Base-by-base conservation (phyloP, 2,797 vertebrate species). In the Brachyrhaphis roseni region DNA sequence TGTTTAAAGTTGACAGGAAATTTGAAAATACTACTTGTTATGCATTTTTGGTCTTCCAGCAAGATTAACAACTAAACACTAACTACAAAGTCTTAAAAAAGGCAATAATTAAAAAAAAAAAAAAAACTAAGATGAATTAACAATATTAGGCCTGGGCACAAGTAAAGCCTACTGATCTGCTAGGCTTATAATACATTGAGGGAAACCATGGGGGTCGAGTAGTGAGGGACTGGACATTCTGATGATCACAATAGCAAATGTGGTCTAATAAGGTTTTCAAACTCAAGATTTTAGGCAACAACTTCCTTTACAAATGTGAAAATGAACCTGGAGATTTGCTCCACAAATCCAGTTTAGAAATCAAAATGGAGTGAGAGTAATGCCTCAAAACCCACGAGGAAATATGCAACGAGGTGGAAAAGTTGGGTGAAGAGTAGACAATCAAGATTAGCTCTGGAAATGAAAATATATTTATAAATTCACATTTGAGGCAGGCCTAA, bases 381-480 rank as follows among this genome's bases (percentile, higher is more conserved):
- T 45, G 70, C 7, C 57, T 47, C 59, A 55, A 36, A 46, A 64
- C 34, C 45, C 23, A n/a, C 8, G 13, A 64, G 45, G 46, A 46
- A 51, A 66, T n/a, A 26, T 12, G 28, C 46, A 51, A 45, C 28
- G 1, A 45, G 49, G 13, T 41, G 73, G 34, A 39, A n/a, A 59
- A 41, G 47, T 62, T 55, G 20, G 13, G 8, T 15, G 70, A 74
- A 53, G 49, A 51, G 70, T 71, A 71, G 8, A 34, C 13, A 36
- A 39, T 59, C 15, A 28, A 45, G 23, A 74, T 64, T 64, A 62
- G 26, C 23, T 28, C 55, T 49, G 31, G 34, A 78, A 62, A 78
- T 39, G 26, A 34, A 62, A 72, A 59, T 39, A 16, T 55, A 59
- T 47, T 39, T 20, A 72, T 31, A 72, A 20, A 68, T 46, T 78